These are phyloP conservation scores for Trichogramma dendrolimi DNA, from an alignment of 2,888 invertebrate genomes.

Conservation along the genomic window DNA sequence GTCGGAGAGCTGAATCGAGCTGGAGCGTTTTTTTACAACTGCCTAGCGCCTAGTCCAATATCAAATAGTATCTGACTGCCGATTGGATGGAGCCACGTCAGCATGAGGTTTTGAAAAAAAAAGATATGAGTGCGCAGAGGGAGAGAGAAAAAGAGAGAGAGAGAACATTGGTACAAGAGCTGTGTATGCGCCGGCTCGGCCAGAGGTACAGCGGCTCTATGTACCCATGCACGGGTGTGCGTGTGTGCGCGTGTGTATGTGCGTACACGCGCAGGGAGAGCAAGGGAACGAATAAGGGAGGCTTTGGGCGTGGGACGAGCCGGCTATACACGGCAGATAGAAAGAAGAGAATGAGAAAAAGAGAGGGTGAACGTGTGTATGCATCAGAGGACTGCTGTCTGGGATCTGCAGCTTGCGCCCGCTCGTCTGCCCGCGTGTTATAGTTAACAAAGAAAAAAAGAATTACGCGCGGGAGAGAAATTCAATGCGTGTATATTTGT, in stretches of 20 bases:
- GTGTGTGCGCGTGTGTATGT: too few species aligned
- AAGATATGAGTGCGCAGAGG: not conserved
- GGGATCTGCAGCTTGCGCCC: too few species aligned
- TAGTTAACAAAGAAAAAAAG: too few species aligned
- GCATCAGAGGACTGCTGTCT: too few species aligned
- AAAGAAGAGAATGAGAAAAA: constrained; percentile 1
- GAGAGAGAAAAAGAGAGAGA: constrained; percentile 3
- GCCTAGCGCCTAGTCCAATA: constrained; percentile 12
- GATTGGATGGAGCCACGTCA: constrained; percentile 24
- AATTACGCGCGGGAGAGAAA: too few species aligned
- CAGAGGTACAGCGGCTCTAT: not conserved
- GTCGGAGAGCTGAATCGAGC: constrained; percentile 23
- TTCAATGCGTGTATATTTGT: too few species aligned
- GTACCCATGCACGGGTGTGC: too few species aligned
- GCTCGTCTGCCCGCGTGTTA: too few species aligned
- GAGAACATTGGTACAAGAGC: constrained; percentile 10
- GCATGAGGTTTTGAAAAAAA: constrained; percentile 19
- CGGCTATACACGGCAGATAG: not conserved
- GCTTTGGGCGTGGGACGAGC: constrained; percentile 14
- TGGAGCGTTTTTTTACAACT: not conserved
- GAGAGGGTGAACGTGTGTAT: constrained; percentile 18
- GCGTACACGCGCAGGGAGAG: not conserved
- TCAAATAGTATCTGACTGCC: constrained; percentile 24
- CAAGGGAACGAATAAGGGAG: constrained; percentile 8
- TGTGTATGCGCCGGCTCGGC: constrained; percentile 11